Percentiles rank a stretch among this genome's conserved stretches.
Conservation (phyloP, 2,113 vertebrate species). For the Rhinolophus ferrumequinum region DNA sequence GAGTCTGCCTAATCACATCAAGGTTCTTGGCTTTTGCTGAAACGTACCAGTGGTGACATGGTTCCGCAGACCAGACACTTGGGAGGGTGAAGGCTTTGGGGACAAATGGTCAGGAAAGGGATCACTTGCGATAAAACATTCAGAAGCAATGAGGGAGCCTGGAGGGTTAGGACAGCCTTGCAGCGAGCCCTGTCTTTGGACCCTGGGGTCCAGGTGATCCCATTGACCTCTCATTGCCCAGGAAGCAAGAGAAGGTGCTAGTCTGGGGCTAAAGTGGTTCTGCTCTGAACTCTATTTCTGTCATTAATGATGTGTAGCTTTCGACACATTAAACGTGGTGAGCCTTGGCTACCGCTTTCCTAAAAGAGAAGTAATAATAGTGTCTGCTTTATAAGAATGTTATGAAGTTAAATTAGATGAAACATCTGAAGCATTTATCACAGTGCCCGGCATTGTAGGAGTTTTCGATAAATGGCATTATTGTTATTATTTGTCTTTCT, state of each 20-base stretch:
- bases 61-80: not conserved
- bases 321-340: not conserved
- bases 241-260: not conserved
- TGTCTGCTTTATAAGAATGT: not conserved
- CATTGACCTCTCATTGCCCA: not conserved
- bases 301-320: not conserved
- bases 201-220: not conserved
- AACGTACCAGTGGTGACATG: not conserved
- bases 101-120: not conserved
- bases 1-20: not conserved
- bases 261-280: not conserved
- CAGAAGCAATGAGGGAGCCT: not conserved
- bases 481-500: not conserved
- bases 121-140: not conserved
- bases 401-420: not conserved
- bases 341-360: not conserved
- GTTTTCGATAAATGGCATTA: not conserved
- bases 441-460: not conserved
- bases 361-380: not conserved
- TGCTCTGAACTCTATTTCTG: not conserved
- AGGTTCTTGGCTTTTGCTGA: not conserved
- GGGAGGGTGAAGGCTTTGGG: not conserved
- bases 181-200: not conserved
- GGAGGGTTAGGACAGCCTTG: not conserved
- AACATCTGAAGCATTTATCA: not conserved